Evolutionary conservation across 2,113 vertebrate species (phyloP), one percentile per base, ranked within the genome.

Genomic region (Corythaeola cristata): DNA sequence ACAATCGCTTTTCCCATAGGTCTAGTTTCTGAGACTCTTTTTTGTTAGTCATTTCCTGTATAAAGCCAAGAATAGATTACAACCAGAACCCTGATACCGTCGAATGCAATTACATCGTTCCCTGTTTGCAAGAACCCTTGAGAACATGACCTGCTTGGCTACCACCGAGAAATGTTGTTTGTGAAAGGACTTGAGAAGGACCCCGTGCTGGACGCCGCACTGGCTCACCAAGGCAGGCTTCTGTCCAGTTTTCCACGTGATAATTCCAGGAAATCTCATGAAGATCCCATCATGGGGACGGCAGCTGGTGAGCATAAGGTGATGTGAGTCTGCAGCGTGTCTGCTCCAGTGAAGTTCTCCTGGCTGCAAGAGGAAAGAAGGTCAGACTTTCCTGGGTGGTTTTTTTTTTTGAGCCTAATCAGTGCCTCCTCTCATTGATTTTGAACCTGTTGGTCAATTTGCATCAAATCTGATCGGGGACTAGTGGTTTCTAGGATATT

Each of bases 31-130:
- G 58, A 84, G 68, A 7, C 8, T 62, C 69, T 13, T 44, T 74
- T 55, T 66, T 18, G 53, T 88, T 47, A 92, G 82, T 92, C 67
- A 94, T 88, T 96, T 96, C 95, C 95, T 84, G 86, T 37, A 19
- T 35, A 23, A 79, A 39, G 26, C 16, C 55, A 44, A 47, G 80
- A 53, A 24, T 2, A 93, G 73, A 76, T 60, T 35, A 32, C 5
- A 76, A 41, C 26, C 73, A 94, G 76, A 92, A 13, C 26, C 35
- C 58, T 37, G 64, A n/a, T 5, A 20, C 20, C 12, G 11, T 9
- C 18, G 8, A 35, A 55, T 1, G 6, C 72, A 15, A 21, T 5
- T 35, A 50, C 75, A 56, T 1, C 26, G 72, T 52, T 56, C 45
- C 26, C 47, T 26, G 24, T 37, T 82, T 53, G 50, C 15, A 15